Base-by-base conservation (phyloP, 2,888 invertebrate genomes). In the Hemithea aestivaria region DNA sequence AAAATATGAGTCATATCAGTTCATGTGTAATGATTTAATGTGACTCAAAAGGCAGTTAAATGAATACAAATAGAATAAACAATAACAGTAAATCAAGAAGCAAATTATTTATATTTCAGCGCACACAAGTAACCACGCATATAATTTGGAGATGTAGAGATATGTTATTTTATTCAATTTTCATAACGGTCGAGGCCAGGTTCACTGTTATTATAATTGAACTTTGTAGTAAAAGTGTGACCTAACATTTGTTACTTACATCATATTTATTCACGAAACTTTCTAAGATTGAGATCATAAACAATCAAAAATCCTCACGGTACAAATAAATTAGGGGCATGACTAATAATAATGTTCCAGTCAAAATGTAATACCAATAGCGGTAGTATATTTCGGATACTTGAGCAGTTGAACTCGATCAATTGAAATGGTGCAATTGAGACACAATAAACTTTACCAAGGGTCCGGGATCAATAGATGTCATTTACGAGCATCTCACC, bases 151-250 rank as follows among this genome's bases (percentile, higher is more conserved):
- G 31, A 40, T 31, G 27, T 30, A 34, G 27, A 40, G 32, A 35
- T 40, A 39, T 35, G 48, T 44, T 55, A 49, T 44, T 55, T 56
- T 53, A 60, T 54, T 51, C 40, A 30, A 55, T 58, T 58, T 58
- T 40, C 35, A 53, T 60, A 58, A 65, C 57, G 43, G 46, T 48
- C 43, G 47, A 50, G 53, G 5, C 51, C 56, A 59, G 63, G 62
- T 61, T 58, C 59, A 63, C 55, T 56, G 58, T 63, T 61, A 65
- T 57, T 60, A 65, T 65, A 67, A 71, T 66, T 66, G 58, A 68
- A 66, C 61, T 66, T 49, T 50, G 51, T 40, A 53, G 59, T 64
- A 66, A 69, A 67, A 73, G 63, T 69, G 57, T 72, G 65, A 71
- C 55, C 65, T 42, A 42, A 56, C 45, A n/a, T n/a, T n/a, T n/a